Percentiles rank a stretch among this genome's conserved stretches.
Evolutionary conservation across 2,888 invertebrate species (phyloP).

Genomic region (Tenthredo distinguenda): DNA sequence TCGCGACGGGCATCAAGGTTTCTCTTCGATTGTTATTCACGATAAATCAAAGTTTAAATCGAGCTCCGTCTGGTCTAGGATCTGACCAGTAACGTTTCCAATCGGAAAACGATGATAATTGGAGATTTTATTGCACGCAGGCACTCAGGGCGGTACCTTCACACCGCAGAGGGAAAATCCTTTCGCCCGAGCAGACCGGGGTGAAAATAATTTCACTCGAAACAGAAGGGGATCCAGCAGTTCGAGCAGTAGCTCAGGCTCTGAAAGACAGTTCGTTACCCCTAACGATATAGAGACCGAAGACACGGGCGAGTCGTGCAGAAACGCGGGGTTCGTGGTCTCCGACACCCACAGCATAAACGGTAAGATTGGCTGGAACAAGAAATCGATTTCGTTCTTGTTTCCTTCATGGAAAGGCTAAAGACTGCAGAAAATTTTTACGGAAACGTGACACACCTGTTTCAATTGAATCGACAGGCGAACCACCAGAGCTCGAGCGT

Average conservation of each 20-base stretch:
- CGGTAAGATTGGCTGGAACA: conserved; percentile 61
- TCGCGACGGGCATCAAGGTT: conserved; percentile 75
- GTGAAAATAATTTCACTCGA: conserved; percentile 81
- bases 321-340: conserved; percentile 66
- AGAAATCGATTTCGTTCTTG: background rate
- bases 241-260: conserved; percentile 67
- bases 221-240: conserved; percentile 62
- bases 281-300: conserved; percentile 61
- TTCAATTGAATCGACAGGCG: conserved; percentile 63
- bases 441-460: background rate
- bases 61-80: background rate
- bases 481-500: conserved; percentile 69
- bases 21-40: background rate
- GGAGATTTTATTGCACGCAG: conserved; percentile 57
- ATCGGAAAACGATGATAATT: background rate
- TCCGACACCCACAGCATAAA: conserved; percentile 75
- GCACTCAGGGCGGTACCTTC: conserved; percentile 85
- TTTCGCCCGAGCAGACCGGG: conserved; percentile 80
- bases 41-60: background rate
- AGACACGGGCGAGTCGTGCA: conserved; percentile 64
- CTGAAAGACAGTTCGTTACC: conserved; percentile 55
- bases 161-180: conserved; percentile 82
- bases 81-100: background rate
- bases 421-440: background rate
- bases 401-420: background rate